Evolutionary conservation across 2,113 vertebrate genomes (phyloP).

Genomic region (Sebastes fasciatus): DNA sequence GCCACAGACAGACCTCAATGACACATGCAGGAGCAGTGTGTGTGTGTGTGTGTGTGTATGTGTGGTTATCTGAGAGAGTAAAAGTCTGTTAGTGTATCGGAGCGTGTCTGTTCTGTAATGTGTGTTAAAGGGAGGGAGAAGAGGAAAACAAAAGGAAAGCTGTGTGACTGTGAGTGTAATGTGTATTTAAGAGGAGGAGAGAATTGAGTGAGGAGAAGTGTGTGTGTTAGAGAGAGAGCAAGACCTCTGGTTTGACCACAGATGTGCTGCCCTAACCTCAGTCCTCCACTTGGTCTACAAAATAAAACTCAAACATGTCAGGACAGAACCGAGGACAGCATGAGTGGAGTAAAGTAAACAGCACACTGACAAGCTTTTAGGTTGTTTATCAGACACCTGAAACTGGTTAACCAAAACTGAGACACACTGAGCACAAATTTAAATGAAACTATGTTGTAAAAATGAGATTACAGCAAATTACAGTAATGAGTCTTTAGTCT

Average conservation of each 20-base stretch:
- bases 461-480: background rate
- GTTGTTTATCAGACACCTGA: background rate
- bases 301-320: conserved; percentile 25
- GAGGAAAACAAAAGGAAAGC: conserved; percentile 4
- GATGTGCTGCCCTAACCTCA: conserved; percentile 26
- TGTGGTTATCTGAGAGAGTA: background rate
- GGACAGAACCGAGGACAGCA: background rate
- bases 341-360: background rate
- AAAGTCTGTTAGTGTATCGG: conserved; percentile 8
- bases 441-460: background rate
- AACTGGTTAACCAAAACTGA: background rate
- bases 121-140: background rate
- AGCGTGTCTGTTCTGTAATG: background rate
- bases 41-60: background rate
- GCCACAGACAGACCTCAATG: conserved; percentile 31
- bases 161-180: background rate
- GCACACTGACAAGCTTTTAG: background rate
- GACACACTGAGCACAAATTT: background rate
- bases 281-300: background rate
- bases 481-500: background rate
- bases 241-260: conserved; percentile 25
- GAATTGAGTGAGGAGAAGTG: background rate
- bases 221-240: background rate
- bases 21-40: background rate
- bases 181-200: background rate